These are phyloP conservation scores for Notolabrus celidotus DNA, from an alignment of 2,797 vertebrate species.

Conservation along the genomic window DNA sequence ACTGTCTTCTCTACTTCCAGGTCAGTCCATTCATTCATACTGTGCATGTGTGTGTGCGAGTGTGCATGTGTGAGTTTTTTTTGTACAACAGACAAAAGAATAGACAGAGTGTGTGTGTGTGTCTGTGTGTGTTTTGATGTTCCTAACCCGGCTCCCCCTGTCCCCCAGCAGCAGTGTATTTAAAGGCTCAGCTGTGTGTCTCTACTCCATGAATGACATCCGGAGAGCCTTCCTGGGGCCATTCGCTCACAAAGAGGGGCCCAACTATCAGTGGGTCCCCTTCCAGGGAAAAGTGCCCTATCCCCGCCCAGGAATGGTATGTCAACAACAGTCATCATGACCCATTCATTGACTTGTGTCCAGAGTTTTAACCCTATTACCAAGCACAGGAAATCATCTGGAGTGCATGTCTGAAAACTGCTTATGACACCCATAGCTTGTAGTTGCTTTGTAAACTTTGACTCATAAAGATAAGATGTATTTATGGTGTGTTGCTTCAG, in stretches of 20 bases:
- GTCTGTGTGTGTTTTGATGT: constrained; percentile 33
- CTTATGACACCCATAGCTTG: no score
- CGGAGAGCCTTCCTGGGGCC: constrained; percentile 97
- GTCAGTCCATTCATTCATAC: constrained; percentile 81
- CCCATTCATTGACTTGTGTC: not conserved
- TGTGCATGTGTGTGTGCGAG: constrained; percentile 16
- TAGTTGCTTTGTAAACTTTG: no score
- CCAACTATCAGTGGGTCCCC: constrained; percentile 97
- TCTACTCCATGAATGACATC: constrained; percentile 97
- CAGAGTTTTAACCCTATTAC: not conserved
- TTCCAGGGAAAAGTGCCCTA: constrained; percentile 98
- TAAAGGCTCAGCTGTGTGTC: constrained; percentile 94
- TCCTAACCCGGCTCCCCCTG: constrained; percentile 53
- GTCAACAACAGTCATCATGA: constrained; percentile 48
- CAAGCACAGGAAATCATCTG: not conserved
- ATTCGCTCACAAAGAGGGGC: constrained; percentile 98
- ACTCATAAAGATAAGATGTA: no score
- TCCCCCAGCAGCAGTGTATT: constrained; percentile 90
- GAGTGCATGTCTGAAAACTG: no score
- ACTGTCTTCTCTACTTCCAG: constrained; percentile 96
- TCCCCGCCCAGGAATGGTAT: constrained; percentile 96
- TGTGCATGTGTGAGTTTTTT: constrained; percentile 1
- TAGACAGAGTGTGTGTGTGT: constrained; percentile 6
- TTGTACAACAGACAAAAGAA: constrained; percentile 1
- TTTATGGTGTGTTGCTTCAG: no score